Evolutionary conservation across 1,140 invertebrate genomes (phyloP).

Genomic region (Cotesia glomerata): DNA sequence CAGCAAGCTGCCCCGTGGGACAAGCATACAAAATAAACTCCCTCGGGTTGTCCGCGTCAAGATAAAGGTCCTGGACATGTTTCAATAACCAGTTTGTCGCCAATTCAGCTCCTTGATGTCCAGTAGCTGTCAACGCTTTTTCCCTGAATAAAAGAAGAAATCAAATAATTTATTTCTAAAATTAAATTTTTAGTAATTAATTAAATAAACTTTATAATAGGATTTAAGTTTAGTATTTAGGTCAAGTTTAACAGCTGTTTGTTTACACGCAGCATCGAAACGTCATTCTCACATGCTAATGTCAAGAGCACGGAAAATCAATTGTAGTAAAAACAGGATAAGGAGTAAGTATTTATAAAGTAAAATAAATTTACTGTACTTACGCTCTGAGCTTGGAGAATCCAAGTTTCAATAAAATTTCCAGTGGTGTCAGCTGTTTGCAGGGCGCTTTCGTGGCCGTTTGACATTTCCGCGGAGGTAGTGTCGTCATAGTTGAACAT

Average conservation of each 20-base stretch:
- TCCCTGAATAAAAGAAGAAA: conserved; percentile 66
- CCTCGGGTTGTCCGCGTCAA: conserved; percentile 76
- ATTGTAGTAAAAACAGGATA: not conserved
- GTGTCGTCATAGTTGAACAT: conserved; percentile 65
- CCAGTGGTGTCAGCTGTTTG: conserved; percentile 76
- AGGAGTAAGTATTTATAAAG: not conserved
- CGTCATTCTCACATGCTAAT: not conserved
- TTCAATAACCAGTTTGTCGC: conserved; percentile 89
- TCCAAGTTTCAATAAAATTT: conserved; percentile 85
- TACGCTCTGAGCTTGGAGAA: conserved; percentile 87
- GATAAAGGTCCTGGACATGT: conserved; percentile 81
- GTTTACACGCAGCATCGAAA: conserved; percentile 39
- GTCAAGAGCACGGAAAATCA: not conserved
- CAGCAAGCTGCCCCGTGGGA: conserved; percentile 76
- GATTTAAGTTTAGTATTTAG: not conserved
- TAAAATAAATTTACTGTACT: conserved; percentile 60
- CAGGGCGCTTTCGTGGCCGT: conserved; percentile 73
- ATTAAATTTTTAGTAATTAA: no score
- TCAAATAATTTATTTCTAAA: not conserved
- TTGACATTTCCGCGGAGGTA: conserved; percentile 73
- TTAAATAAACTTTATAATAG: no score
- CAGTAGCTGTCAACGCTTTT: conserved; percentile 89
- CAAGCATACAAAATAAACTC: conserved; percentile 88
- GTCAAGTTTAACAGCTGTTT: conserved; percentile 49
- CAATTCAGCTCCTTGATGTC: conserved; percentile 82